A percentile compares a stretch with the other conserved stretches of the same genome.
phyloP scores from a whole-genome alignment of 2,888 invertebrate species.

The Chydorus sphaericus region DNA sequence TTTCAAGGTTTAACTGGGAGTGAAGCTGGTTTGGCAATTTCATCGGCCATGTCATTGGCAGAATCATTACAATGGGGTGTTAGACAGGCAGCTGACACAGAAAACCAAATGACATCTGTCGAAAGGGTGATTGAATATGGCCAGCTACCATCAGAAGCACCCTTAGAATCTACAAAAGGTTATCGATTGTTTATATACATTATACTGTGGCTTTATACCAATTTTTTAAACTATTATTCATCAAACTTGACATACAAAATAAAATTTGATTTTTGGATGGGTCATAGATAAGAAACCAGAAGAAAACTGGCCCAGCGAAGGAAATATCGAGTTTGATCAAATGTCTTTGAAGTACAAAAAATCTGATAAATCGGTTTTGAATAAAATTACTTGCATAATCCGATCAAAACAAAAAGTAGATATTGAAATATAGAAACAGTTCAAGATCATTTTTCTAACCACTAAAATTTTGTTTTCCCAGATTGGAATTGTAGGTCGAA shows the following conservation, averaged over 20 bases:
- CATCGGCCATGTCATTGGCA: slow-evolving; percentile 27
- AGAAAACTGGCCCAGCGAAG: no score
- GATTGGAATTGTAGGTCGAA: slow-evolving; percentile 40
- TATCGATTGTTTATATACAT: slow-evolving; percentile 20
- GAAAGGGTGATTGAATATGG: slow-evolving; percentile 43
- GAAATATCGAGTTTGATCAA: no score
- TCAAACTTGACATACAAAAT: slow-evolving; percentile 29
- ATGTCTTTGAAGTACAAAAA: no score
- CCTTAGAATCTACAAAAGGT: slow-evolving; percentile 31
- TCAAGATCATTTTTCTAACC: no score
- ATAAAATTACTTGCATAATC: slow-evolving; percentile 29
- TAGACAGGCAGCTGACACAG: slow-evolving; percentile 77
- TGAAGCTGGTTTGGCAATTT: slow-evolving; percentile 25
- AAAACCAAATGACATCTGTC: slow-evolving; percentile 60
- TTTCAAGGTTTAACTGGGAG: slow-evolving; percentile 21
- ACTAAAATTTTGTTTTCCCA: no score
- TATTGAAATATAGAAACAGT: no score
- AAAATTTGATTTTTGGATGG: no score
- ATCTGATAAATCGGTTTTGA: slow-evolving; percentile 33
- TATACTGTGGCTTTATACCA: not conserved
- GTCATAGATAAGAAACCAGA: no score
- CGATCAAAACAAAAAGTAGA: slow-evolving; percentile 33
- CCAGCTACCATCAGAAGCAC: slow-evolving; percentile 51
- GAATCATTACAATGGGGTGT: slow-evolving; percentile 62
- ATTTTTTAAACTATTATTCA: slow-evolving; percentile 31